A percentile compares a stretch with the other conserved stretches of the same genome.
Conservation (phyloP, 2,113 vertebrate genomes). For the Mesitornis unicolor region DNA sequence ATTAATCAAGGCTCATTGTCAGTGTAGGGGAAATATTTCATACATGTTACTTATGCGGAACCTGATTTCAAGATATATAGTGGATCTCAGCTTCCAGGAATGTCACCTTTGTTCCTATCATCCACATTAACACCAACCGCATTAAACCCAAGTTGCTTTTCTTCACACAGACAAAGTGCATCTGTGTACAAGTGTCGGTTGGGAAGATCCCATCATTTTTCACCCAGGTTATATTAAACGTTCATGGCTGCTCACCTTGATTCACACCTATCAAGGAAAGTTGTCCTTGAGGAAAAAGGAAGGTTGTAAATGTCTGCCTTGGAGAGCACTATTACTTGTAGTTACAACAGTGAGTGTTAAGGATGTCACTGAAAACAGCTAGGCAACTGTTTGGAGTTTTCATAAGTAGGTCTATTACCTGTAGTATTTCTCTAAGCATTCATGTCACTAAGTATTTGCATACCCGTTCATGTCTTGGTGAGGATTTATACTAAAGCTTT, state of each 20-base stretch:
- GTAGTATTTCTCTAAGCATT: background rate
- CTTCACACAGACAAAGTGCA: background rate
- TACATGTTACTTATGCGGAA: background rate
- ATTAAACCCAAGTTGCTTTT: background rate
- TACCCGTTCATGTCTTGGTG: background rate
- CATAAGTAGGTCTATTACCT: background rate
- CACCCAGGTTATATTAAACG: background rate
- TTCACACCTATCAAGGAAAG: background rate
- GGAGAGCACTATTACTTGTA: background rate
- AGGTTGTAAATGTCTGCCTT: background rate
- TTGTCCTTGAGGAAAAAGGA: background rate
- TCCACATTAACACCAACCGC: background rate
- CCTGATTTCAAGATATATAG: background rate
- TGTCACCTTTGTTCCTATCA: background rate
- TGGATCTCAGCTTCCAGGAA: background rate
- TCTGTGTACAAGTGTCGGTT: background rate
- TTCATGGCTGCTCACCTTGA: background rate
- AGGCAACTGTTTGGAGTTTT: background rate
- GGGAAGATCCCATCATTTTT: background rate
- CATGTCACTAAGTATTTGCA: background rate
- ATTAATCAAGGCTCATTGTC: constrained; percentile 23
- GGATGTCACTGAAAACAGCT: background rate
- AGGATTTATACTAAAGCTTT: background rate
- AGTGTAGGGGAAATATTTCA: background rate
- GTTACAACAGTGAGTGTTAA: background rate